Evolutionary conservation across 1,140 invertebrate genomes (phyloP).

Genomic region (Glossosoma conforme): DNA sequence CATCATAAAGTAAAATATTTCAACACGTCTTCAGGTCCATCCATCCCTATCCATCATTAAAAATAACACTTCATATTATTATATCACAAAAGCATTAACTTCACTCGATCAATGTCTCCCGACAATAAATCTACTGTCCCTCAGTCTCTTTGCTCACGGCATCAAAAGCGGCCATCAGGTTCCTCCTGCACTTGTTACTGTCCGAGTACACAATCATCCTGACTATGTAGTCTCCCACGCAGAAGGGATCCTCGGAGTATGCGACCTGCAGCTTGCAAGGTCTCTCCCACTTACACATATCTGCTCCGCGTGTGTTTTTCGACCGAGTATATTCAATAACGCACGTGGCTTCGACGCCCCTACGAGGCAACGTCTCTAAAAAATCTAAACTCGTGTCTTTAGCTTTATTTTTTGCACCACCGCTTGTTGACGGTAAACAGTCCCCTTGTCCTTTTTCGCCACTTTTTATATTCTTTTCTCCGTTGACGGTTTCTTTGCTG

Average conservation of each 20-base stretch:
- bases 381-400: constrained; percentile 4
- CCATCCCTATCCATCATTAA: no score
- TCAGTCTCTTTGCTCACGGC: constrained; percentile 31
- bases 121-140: no score
- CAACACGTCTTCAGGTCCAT: no score
- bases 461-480: constrained; percentile 21
- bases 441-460: constrained; percentile 45
- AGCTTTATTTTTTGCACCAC: constrained; percentile 9
- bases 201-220: constrained; percentile 53
- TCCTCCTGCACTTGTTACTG: constrained; percentile 53
- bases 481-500: constrained; percentile 8
- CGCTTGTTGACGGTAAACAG: constrained; percentile 41
- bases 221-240: constrained; percentile 51
- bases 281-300: constrained; percentile 51
- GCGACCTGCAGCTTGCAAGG: constrained; percentile 54
- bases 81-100: no score
- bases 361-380: constrained; percentile 10
- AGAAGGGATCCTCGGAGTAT: constrained; percentile 47
- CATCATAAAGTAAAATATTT: no score
- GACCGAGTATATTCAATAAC: constrained; percentile 50
- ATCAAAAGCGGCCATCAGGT: constrained; percentile 50
- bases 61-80: no score
- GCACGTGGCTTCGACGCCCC: constrained; percentile 38
- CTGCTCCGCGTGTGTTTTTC: constrained; percentile 44
- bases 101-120: neutral